Base-by-base conservation (phyloP, 2,888 invertebrate species). In the Aradus depressus region DNA sequence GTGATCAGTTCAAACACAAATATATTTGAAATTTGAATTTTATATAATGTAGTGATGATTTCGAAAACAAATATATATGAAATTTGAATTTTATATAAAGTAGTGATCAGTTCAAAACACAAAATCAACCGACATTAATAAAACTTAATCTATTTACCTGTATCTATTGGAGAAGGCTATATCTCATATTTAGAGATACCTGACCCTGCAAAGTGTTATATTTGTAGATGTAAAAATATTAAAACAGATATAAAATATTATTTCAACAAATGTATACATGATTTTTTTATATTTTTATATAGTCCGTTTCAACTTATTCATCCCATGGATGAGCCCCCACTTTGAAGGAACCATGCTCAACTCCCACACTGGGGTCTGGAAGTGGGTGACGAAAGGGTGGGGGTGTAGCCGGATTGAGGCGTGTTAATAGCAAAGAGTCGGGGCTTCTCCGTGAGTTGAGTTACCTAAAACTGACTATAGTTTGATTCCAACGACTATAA, bases 151-250 rank as follows among this genome's bases (percentile, higher is more conserved):
- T 60, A 56, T 56, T 34, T 59, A 59, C 59, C 59, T 59, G 59
- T 58, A 58, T 58, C 58, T 59, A 58, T 58, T 59, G 58, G 56
- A 50, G 52, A 60, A 60, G 60, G 60, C 60, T 54, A 56, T 56
- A 56, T 55, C 60, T 54, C 54, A 35, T 31, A n/a, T 35, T 22
- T 53, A 37, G 58, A 56, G 58, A 58, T 58, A 59, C 54, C 42
- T 54, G 58, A 60, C 60, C 60, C 60, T 60, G 60, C 60, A 60
- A 47, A 60, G 50, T 58, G 57, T 59, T 57, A 52, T 56, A 44
- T 51, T 53, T 51, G 41, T 52, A 39, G 45, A 42, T 55, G 55
- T 58, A 57, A 55, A 58, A 58, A 58, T 57, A 58, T 58, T 35
- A 54, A n/a, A 58, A 57, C 55, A 58, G 56, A 54, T 57, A 54